Evolutionary conservation across 2,888 invertebrate species (phyloP).

Genomic region (Eupithecia abbreviata): DNA sequence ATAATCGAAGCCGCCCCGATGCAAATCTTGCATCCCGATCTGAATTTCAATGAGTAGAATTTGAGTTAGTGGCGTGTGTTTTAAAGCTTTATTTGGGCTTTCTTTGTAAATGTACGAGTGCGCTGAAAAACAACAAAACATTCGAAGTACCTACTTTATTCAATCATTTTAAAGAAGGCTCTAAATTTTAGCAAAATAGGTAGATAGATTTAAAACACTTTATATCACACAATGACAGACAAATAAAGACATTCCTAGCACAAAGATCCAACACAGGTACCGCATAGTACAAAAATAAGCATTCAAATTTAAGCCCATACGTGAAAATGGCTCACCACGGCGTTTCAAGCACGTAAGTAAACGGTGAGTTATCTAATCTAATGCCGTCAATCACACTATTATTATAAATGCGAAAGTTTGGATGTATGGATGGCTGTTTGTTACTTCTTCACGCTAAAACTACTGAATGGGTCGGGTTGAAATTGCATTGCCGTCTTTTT

Average conservation of each 20-base stretch:
- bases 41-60: slow-evolving; percentile 78
- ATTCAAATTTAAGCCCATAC: neutral
- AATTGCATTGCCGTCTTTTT: no score
- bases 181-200: neutral
- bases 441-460: no score
- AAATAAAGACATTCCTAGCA: no score
- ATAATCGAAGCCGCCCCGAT: slow-evolving; percentile 78
- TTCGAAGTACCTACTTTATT: neutral
- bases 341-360: no score
- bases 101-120: slow-evolving; percentile 42
- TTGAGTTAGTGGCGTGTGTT: slow-evolving; percentile 58
- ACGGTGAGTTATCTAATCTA: no score
- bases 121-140: neutral
- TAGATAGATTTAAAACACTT: no score
- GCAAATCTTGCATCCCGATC: slow-evolving; percentile 81
- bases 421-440: no score
- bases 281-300: neutral
- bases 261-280: neutral
- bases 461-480: no score
- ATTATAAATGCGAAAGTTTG: no score
- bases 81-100: slow-evolving; percentile 49
- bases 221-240: no score
- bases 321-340: neutral
- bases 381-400: neutral
- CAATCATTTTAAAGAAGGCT: neutral